These are phyloP conservation scores for Falco rusticolus DNA, from an alignment of 2,797 vertebrate species.

Conservation along the genomic window DNA sequence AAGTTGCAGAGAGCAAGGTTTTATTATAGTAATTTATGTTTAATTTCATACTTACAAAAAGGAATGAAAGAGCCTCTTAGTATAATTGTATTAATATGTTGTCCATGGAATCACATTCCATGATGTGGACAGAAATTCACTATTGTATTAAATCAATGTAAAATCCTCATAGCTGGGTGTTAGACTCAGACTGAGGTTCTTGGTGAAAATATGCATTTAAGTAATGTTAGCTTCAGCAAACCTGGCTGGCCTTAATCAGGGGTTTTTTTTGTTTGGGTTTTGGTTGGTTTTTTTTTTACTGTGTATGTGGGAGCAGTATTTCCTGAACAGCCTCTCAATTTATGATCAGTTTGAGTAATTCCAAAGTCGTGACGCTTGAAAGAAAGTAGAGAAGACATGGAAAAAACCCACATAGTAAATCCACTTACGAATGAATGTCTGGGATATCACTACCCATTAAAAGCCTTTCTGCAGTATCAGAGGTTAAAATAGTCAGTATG, in stretches of 20 bases:
- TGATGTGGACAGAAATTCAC: not conserved
- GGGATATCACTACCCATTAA: not conserved
- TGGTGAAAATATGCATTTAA: not conserved
- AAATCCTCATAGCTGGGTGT: not conserved
- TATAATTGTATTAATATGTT: constrained; percentile 33
- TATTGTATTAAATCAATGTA: not conserved
- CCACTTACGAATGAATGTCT: not conserved
- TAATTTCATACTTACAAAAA: constrained; percentile 17
- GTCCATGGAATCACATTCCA: constrained; percentile 1
- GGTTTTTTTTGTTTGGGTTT: too few relatives aligned
- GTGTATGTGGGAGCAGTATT: not conserved
- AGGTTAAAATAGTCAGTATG: not conserved
- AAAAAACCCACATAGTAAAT: not conserved
- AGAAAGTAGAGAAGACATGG: not conserved
- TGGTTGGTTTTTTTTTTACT: not conserved
- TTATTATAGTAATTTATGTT: constrained; percentile 15
- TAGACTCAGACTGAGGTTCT: not conserved
- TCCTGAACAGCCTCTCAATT: not conserved
- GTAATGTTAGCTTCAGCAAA: not conserved
- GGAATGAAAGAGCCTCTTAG: not conserved
- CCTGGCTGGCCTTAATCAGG: not conserved
- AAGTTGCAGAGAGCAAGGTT: not conserved
- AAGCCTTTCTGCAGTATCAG: not conserved
- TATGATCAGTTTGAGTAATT: constrained; percentile 1
- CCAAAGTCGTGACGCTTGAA: not conserved